A percentile compares a stretch with the other conserved stretches of the same genome.
These are phyloP conservation scores for Prietella phreatophila DNA, from an alignment of 2,113 vertebrate genomes.

Conservation along the genomic window DNA sequence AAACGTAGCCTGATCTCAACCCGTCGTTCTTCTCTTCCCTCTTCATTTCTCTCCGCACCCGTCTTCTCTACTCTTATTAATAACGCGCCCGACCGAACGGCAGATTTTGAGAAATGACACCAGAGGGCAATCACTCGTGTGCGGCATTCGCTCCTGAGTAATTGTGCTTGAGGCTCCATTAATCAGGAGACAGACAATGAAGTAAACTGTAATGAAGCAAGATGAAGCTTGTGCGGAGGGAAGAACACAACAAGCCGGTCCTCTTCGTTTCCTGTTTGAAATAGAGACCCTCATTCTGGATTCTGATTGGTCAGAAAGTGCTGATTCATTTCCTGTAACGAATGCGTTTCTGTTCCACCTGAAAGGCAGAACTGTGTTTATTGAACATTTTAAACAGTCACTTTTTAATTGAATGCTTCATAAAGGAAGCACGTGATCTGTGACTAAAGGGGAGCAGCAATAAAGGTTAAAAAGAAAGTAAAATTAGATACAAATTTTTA, in stretches of 20 bases:
- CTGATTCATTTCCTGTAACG: not conserved
- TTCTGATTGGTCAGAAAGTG: not conserved
- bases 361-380: not conserved
- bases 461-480: too few relatives aligned
- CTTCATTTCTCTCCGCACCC: constrained; percentile 2
- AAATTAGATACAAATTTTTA: too few relatives aligned
- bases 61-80: constrained; percentile 48
- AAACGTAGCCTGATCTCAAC: not conserved
- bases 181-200: constrained; percentile 68
- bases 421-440: too few relatives aligned
- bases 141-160: constrained; percentile 63
- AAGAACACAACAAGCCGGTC: not conserved
- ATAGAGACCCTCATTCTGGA: not conserved
- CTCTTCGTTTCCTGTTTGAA: constrained; percentile 26
- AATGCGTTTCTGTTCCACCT: not conserved
- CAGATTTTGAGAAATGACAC: constrained; percentile 70
- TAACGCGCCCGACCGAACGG: constrained; percentile 60
- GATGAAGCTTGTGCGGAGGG: not conserved
- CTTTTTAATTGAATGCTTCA: too few relatives aligned
- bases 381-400: not conserved
- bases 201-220: constrained; percentile 51
- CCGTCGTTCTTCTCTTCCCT: not conserved
- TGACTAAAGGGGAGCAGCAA: too few relatives aligned
- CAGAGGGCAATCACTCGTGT: constrained; percentile 69
- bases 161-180: constrained; percentile 67